phyloP scores from a whole-genome alignment of 2,888 invertebrate genomes.

The Ecdyonurus torrentis region DNA sequence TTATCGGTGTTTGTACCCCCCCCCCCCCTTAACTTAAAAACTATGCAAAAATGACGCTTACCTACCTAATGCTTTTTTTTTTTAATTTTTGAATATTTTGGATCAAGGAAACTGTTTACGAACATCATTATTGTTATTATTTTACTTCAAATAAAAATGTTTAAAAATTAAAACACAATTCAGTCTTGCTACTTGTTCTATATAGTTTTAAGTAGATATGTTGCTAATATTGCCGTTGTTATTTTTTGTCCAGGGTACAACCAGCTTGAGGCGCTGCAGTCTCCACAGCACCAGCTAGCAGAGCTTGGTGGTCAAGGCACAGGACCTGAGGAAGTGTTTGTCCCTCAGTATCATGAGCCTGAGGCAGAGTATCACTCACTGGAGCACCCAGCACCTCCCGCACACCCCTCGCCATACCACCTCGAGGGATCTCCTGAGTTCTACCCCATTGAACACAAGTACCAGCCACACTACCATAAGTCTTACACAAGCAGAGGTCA shows the following conservation, averaged over 20 bases:
- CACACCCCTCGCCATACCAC: constrained; percentile 35
- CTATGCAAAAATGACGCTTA: no score
- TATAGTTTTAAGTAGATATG: no score
- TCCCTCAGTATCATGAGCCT: constrained; percentile 29
- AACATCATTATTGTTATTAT: no score
- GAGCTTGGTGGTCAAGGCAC: background rate
- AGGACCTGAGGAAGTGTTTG: background rate
- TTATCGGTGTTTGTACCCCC: no score
- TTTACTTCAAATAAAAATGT: no score
- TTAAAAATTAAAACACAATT: no score
- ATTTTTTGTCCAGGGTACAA: background rate
- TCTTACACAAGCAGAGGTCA: constrained; percentile 50
- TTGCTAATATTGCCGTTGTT: background rate
- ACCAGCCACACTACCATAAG: constrained; percentile 51
- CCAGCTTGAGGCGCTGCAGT: background rate
- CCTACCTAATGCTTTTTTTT: no score
- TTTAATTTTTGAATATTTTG: no score
- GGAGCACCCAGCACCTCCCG: constrained; percentile 21
- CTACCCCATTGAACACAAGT: constrained; percentile 52
- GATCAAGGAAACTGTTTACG: no score
- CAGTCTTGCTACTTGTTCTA: no score
- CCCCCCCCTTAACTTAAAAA: no score
- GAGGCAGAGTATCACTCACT: constrained; percentile 37
- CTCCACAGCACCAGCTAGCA: background rate
- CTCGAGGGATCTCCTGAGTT: constrained; percentile 56